Percentiles rank a stretch among this genome's conserved stretches.
These are phyloP conservation scores for Trichomalopsis sarcophagae DNA, from an alignment of 1,140 invertebrate species.

Conservation along the genomic window DNA sequence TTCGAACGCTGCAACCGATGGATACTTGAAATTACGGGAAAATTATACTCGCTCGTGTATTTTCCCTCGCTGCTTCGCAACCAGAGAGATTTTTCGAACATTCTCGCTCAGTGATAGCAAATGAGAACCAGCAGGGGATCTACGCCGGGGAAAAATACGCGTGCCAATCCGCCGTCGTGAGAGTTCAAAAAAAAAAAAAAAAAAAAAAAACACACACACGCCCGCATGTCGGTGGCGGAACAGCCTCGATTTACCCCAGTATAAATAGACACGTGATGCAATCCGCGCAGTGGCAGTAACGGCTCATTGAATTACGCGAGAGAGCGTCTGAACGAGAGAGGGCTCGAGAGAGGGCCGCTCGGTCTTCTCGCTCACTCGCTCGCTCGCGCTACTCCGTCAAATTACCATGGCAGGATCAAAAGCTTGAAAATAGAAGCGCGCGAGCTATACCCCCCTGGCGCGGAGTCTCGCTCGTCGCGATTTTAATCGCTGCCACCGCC, in stretches of 20 bases:
- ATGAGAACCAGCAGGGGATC: not conserved
- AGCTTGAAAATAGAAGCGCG: slow-evolving; percentile 35
- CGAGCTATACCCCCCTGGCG: not conserved
- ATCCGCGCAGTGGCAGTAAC: not conserved
- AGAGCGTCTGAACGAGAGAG: not conserved
- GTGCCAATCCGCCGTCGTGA: not conserved
- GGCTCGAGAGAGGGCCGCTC: not conserved
- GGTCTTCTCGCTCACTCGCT: too few relatives aligned
- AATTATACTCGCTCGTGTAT: too few relatives aligned
- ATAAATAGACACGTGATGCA: slow-evolving; percentile 48
- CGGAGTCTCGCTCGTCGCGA: not conserved
- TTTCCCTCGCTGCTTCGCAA: too few relatives aligned
- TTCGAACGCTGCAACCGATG: too few relatives aligned
- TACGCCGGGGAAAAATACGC: not conserved
- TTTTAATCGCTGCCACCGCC: slow-evolving; percentile 9
- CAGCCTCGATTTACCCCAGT: slow-evolving; percentile 26
- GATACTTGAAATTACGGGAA: too few relatives aligned
- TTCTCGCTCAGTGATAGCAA: not conserved
- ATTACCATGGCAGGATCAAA: slow-evolving; percentile 13
- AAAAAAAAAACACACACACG: too few relatives aligned
- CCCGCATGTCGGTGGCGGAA: not conserved
- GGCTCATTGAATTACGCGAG: slow-evolving; percentile 43
- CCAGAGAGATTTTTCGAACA: not conserved
- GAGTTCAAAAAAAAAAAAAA: slow-evolving; percentile 40
- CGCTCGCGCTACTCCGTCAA: not conserved